These are phyloP conservation scores for Xanthorhoe designata DNA, from an alignment of 2,888 invertebrate species.

Conservation along the genomic window DNA sequence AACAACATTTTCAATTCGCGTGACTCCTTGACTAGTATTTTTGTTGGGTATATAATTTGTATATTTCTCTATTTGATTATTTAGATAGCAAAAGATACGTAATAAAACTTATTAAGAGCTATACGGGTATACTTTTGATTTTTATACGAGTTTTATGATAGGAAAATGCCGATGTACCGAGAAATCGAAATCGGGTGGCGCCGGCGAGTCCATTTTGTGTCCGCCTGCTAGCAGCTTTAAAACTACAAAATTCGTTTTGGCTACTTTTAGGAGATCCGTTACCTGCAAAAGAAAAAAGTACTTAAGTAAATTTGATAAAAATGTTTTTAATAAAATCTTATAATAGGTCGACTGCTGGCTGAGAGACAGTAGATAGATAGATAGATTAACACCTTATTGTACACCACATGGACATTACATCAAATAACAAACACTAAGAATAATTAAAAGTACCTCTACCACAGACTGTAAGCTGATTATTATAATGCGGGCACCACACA, in stretches of 20 bases:
- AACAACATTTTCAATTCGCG: conserved; percentile 2
- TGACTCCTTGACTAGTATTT: conserved; percentile 22
- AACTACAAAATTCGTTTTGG: conserved; percentile 98
- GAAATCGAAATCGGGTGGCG: conserved; percentile 96
- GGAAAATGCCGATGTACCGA: conserved; percentile 95
- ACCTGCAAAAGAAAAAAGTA: conserved; percentile 83
- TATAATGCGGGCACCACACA: too few relatives aligned
- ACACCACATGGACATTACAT: too few relatives aligned
- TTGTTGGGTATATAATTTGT: conserved; percentile 18
- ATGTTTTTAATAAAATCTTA: too few relatives aligned
- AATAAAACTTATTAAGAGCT: neutral
- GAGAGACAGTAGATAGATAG: too few relatives aligned
- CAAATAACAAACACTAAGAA: too few relatives aligned
- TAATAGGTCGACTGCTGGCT: too few relatives aligned
- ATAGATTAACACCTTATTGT: too few relatives aligned
- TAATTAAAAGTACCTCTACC: too few relatives aligned
- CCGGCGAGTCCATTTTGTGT: conserved; percentile 94
- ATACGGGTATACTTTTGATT: neutral
- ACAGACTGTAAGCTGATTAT: too few relatives aligned
- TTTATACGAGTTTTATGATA: conserved; percentile 90
- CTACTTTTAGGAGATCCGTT: conserved; percentile 93
- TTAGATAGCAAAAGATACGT: neutral
- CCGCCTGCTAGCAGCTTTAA: conserved; percentile 96
- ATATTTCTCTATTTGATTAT: conserved; percentile 23
- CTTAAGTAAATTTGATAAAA: too few relatives aligned